Evolutionary conservation across 1,140 invertebrate species (phyloP).

Genomic region (Drosophila varians): DNA sequence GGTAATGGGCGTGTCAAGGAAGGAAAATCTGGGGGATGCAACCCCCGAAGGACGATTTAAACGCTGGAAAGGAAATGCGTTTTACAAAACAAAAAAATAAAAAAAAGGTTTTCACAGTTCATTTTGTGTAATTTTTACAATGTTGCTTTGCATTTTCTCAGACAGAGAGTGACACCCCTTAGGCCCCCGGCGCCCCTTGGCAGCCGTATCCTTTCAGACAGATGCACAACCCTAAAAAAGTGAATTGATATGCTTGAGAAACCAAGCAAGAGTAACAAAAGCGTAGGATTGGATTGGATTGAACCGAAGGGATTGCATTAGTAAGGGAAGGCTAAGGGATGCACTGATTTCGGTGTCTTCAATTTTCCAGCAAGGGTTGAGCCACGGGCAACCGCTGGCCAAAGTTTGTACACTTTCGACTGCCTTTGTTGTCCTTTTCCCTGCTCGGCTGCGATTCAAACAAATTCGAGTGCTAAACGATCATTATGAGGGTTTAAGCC

Average conservation of each 20-base stretch:
- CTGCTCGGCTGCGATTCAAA: slow-evolving; percentile 19
- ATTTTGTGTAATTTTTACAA: slow-evolving; percentile 74
- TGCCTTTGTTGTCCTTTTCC: slow-evolving; percentile 44
- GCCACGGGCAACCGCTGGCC: slow-evolving; percentile 28
- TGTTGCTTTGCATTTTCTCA: slow-evolving; percentile 59
- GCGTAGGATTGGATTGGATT: slow-evolving; percentile 60
- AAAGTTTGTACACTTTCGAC: slow-evolving; percentile 33
- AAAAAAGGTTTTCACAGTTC: slow-evolving; percentile 74
- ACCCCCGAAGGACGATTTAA: slow-evolving; percentile 31
- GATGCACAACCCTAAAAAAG: slow-evolving; percentile 53
- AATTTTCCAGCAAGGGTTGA: slow-evolving; percentile 40
- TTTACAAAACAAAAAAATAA: slow-evolving; percentile 44
- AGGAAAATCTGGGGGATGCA: not conserved
- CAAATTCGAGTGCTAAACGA: slow-evolving; percentile 75
- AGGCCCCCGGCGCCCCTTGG: not conserved
- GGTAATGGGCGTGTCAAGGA: slow-evolving; percentile 55
- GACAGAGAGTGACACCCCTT: slow-evolving; percentile 13
- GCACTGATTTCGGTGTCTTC: slow-evolving; percentile 58
- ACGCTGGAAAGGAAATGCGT: slow-evolving; percentile 63
- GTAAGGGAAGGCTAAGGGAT: slow-evolving; percentile 16
- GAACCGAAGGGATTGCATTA: slow-evolving; percentile 16
- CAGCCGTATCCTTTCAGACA: not conserved
- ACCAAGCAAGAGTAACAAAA: slow-evolving; percentile 74
- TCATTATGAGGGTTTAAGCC: slow-evolving; percentile 74
- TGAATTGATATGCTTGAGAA: slow-evolving; percentile 81